Base-by-base conservation (phyloP, 2,113 vertebrate genomes). In the Grammomys dolichurus region DNA sequence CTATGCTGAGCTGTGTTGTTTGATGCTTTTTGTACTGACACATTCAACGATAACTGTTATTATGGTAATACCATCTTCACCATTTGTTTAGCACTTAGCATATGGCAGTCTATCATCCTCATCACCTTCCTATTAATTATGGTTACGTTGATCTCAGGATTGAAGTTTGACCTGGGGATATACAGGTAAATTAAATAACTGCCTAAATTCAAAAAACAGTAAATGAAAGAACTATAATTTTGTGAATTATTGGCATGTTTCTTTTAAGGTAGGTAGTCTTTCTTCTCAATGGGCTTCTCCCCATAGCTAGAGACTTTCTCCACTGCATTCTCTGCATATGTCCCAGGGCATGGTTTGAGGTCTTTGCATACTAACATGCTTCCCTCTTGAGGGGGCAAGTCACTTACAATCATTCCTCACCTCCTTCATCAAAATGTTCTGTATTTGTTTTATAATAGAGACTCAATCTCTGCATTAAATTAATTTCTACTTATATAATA, bases 171-270 rank as follows among this genome's bases (percentile, higher is more conserved):
- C 69, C 40, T 89, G 54, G 40, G 51, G 36, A 31, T 72, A 8
- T 36, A 75, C 16, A 70, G 24, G 94, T 40, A 94, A 87, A 82
- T 86, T 75, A 95, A 72, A 19, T 80, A 72, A 48, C 16, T 94
- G 90, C 54, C 36, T 90, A 75, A 33, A 4, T n/a, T 63, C 36
- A 72, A 43, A 88, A 88, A 33, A 73, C 22, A 33, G 9, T 76
- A 91, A 87, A 58, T 43, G 31, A 20, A 95, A 93, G 58, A 94
- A 19, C 13, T 77, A 5, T 20, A 33, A 58, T 81, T 51, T 51
- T 51, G 51, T 51, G 51, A 51, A 51, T 51, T 51, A 51, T 51
- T 51, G 51, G 51, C 9, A 51, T 51, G 10, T 51, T 51, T 51
- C 51, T 51, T 51, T 51, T 51, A 10, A 51, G 51, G 51, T 51